Percentiles rank a stretch among this genome's conserved stretches.
Conservation (phyloP, 35 echinoderm and acorn worm genomes). For the Apostichopus japonicus region DNA sequence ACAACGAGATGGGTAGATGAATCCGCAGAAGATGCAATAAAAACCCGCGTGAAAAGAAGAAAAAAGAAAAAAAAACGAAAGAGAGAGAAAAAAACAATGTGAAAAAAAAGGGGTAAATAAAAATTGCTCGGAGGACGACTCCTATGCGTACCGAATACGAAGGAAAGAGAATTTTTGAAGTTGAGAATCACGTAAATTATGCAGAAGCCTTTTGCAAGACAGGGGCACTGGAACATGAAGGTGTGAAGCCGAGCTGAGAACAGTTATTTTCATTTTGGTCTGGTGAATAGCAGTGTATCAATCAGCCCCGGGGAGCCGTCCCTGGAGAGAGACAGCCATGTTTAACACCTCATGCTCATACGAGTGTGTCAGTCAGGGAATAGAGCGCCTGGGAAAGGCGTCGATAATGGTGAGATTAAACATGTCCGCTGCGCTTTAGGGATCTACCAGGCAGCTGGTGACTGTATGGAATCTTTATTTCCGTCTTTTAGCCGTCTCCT, state of each 20-base stretch:
- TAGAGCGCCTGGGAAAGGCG: constrained; percentile 23
- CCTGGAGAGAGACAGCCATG: constrained; percentile 45
- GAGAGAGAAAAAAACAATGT: neutral
- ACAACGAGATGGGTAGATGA: no score
- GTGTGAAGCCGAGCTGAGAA: constrained; percentile 51
- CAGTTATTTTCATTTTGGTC: constrained; percentile 61
- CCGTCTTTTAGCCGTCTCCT: neutral
- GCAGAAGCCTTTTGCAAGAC: constrained; percentile 62
- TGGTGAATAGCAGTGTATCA: constrained; percentile 58
- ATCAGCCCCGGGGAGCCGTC: constrained; percentile 53
- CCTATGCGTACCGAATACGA: constrained; percentile 27
- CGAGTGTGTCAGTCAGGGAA: constrained; percentile 64
- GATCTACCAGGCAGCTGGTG: constrained; percentile 31
- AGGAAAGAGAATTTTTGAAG: constrained; percentile 30
- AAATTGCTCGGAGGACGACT: neutral
- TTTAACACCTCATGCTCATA: constrained; percentile 63
- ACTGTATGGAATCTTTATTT: neutral
- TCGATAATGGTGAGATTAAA: constrained; percentile 49
- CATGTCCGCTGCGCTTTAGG: constrained; percentile 29
- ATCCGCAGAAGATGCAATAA: no score
- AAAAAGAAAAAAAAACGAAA: neutral
- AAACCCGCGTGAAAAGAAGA: neutral
- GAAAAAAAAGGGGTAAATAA: constrained; percentile 10
- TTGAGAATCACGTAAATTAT: constrained; percentile 59
- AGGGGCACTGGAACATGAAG: constrained; percentile 59